phyloP scores from a whole-genome alignment of 2,113 vertebrate species.

The Notothenia rossii region DNA sequence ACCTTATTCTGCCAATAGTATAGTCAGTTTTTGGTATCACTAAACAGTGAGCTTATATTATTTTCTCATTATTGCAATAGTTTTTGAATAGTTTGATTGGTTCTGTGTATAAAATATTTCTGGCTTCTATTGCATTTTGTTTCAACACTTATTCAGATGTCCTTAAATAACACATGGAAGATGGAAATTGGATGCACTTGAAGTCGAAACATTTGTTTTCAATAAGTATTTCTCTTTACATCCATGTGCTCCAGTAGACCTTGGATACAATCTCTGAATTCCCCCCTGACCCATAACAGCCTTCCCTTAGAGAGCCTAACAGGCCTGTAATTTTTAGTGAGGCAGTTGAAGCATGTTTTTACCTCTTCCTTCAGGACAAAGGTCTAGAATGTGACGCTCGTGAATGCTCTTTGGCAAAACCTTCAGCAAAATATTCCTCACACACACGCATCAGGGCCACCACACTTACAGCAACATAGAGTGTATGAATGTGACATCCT shows the following conservation, averaged over 20 bases:
- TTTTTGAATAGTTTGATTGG: not conserved
- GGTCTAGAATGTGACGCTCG: not conserved
- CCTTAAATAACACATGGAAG: not conserved
- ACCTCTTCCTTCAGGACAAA: too few species aligned
- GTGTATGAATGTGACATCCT: not conserved
- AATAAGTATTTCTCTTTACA: too few species aligned
- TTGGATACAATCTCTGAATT: too few species aligned
- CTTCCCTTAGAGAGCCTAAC: too few species aligned
- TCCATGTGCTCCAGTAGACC: too few species aligned
- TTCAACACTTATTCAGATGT: not conserved
- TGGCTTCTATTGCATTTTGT: not conserved
- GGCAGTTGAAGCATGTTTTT: too few species aligned
- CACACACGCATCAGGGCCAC: not conserved
- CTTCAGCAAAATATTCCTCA: conserved; percentile 1
- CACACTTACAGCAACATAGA: not conserved
- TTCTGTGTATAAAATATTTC: not conserved
- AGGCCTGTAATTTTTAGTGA: too few species aligned
- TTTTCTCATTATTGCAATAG: not conserved
- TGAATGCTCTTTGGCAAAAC: not conserved
- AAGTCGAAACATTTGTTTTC: too few species aligned
- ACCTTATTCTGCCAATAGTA: not conserved
- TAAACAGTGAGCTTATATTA: not conserved
- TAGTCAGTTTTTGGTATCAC: not conserved
- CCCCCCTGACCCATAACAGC: too few species aligned
- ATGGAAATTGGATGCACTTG: not conserved